A percentile compares a stretch with the other conserved stretches of the same genome.
These are phyloP conservation scores for Allolobophora icterica DNA, from an alignment of 2,888 invertebrate species.

Conservation along the genomic window DNA sequence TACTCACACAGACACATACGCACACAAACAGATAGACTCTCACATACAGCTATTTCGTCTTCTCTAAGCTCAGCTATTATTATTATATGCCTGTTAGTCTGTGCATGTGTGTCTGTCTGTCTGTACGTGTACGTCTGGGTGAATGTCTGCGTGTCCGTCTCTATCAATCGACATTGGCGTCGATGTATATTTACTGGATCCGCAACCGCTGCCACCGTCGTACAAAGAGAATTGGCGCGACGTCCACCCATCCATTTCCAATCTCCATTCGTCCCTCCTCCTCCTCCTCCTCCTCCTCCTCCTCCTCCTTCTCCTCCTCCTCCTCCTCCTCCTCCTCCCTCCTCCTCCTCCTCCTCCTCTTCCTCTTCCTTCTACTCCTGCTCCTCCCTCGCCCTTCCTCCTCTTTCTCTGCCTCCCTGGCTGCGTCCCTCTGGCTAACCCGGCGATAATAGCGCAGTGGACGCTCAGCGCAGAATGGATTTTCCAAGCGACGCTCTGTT, in stretches of 20 bases:
- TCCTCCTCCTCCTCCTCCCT: not conserved
- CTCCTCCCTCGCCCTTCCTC: not conserved
- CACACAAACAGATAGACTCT: too few species aligned
- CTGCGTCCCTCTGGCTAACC: constrained; percentile 14
- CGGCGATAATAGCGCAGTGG: not conserved
- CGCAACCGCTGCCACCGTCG: not conserved
- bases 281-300: not conserved
- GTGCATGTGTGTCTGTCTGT: not conserved
- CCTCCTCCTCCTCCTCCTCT: not conserved
- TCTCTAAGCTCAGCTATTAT: not conserved
- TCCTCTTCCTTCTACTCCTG: not conserved
- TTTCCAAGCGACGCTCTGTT: not conserved
- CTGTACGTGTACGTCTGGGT: not conserved
- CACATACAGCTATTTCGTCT: too few species aligned
- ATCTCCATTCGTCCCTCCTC: not conserved
- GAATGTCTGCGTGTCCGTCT: not conserved
- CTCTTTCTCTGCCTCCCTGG: not conserved
- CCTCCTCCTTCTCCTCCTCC: not conserved
- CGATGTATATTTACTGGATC: not conserved
- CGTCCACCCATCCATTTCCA: not conserved
- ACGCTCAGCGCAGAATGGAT: not conserved
- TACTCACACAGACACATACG: too few species aligned
- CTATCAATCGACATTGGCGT: not conserved
- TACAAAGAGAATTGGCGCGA: not conserved
- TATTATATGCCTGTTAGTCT: too few species aligned